Conservation (phyloP, 1,140 invertebrate genomes). For the Sycobia sp. region DNA sequence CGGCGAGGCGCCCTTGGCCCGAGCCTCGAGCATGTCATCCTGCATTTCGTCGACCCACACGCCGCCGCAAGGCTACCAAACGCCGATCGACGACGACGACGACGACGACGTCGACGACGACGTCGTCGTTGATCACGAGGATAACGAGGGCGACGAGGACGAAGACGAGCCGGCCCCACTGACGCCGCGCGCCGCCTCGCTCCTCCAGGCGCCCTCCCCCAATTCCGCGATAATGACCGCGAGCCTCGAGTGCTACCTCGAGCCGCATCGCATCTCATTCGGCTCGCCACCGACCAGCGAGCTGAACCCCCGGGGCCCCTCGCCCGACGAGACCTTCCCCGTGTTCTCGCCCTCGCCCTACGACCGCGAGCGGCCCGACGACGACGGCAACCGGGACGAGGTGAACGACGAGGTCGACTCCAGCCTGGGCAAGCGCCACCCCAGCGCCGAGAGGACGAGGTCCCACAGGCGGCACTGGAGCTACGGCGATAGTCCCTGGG, state of each 20-base stretch:
- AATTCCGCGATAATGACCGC: constrained; percentile 83
- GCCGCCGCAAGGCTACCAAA: constrained; percentile 70
- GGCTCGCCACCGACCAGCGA: constrained; percentile 77
- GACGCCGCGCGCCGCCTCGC: constrained; percentile 62
- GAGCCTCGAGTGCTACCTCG: constrained; percentile 83
- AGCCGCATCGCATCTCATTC: constrained; percentile 77
- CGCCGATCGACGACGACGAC: constrained; percentile 62
- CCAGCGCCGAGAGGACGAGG: too few relatives aligned
- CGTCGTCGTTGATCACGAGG: constrained; percentile 58
- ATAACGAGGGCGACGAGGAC: constrained; percentile 71
- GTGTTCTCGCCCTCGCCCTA: constrained; percentile 83
- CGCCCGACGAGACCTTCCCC: constrained; percentile 79
- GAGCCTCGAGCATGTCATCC: constrained; percentile 66
- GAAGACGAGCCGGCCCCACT: constrained; percentile 60
- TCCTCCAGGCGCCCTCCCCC: constrained; percentile 73
- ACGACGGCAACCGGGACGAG: background rate
- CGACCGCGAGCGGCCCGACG: constrained; percentile 29
- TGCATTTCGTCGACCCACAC: constrained; percentile 64
- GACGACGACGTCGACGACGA: constrained; percentile 59
- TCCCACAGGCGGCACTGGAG: constrained; percentile 58
- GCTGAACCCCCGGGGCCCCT: constrained; percentile 68
- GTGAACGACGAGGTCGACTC: too few relatives aligned
- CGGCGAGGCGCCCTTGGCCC: constrained; percentile 63
- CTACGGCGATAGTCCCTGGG: constrained; percentile 64
- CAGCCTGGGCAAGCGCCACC: too few relatives aligned